Evolutionary conservation across 2,888 invertebrate species (phyloP).

Genomic region (Drosophila fulvimacula): DNA sequence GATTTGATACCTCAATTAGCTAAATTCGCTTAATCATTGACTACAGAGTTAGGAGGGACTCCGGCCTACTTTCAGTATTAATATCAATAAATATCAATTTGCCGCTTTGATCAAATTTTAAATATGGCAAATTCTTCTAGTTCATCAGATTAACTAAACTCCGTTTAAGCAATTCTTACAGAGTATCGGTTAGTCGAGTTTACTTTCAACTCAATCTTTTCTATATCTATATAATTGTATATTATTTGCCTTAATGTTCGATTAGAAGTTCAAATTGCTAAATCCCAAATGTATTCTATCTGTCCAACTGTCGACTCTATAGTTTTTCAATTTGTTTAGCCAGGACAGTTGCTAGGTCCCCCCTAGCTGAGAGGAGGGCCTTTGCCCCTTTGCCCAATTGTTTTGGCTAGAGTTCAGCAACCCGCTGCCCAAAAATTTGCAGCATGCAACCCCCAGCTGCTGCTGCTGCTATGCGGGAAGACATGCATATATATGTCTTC

Average conservation of each 20-base stretch:
- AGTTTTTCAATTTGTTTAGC: conserved; percentile 31
- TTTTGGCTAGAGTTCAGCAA: conserved; percentile 35
- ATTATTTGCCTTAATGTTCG: neutral
- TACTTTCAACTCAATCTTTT: neutral
- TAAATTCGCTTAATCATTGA: too few relatives aligned
- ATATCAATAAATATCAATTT: neutral
- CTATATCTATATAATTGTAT: too few relatives aligned
- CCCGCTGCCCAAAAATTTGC: conserved; percentile 26
- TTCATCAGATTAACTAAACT: too few relatives aligned
- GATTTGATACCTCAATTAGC: too few relatives aligned
- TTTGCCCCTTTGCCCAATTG: neutral
- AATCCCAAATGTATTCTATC: neutral
- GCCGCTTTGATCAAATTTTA: neutral
- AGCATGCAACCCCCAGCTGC: conserved; percentile 26
- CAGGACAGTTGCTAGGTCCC: conserved; percentile 11
- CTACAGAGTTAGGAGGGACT: too few relatives aligned
- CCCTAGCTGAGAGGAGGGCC: neutral
- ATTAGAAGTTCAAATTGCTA: neutral
- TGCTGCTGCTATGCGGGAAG: too few relatives aligned
- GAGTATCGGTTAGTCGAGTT: neutral
- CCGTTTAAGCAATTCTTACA: neutral
- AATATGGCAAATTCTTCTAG: neutral
- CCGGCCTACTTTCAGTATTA: neutral
- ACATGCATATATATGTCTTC: conserved; percentile 13
- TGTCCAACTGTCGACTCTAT: neutral